A percentile compares a stretch with the other conserved stretches of the same genome.
Conservation (phyloP, 2,797 vertebrate species). For the Triplophysa bombifrons region DNA sequence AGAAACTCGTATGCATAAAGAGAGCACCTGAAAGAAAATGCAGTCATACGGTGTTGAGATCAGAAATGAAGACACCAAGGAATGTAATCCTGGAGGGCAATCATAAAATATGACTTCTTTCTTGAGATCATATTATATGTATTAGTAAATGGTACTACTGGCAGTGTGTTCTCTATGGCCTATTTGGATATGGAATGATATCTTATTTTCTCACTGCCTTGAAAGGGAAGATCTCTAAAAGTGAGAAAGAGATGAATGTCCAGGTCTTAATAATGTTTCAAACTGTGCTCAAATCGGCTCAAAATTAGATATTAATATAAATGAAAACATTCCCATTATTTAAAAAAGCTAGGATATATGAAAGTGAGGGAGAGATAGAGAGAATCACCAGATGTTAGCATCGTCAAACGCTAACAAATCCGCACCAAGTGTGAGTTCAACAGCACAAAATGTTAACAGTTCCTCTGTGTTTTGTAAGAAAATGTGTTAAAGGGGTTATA, state of each 20-base stretch:
- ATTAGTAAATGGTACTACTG: background rate
- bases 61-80: background rate
- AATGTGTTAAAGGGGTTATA: too few species aligned
- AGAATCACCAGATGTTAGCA: too few species aligned
- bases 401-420: too few species aligned
- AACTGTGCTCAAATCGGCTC: too few species aligned
- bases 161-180: background rate
- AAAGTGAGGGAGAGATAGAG: too few species aligned
- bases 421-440: too few species aligned
- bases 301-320: too few species aligned
- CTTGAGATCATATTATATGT: constrained; percentile 16
- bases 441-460: too few species aligned
- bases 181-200: constrained; percentile 12
- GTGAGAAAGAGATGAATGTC: background rate
- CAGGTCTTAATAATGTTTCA: background rate
- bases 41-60: background rate
- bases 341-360: too few species aligned
- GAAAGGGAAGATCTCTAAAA: background rate
- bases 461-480: too few species aligned
- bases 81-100: constrained; percentile 18
- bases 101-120: constrained; percentile 23
- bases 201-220: constrained; percentile 11
- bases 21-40: background rate
- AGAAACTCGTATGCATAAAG: background rate
- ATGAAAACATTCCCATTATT: too few species aligned